A percentile compares a stretch with the other conserved stretches of the same genome.
phyloP scores from a whole-genome alignment of 2,888 invertebrate species.

The Lithophane semibrunnea region DNA sequence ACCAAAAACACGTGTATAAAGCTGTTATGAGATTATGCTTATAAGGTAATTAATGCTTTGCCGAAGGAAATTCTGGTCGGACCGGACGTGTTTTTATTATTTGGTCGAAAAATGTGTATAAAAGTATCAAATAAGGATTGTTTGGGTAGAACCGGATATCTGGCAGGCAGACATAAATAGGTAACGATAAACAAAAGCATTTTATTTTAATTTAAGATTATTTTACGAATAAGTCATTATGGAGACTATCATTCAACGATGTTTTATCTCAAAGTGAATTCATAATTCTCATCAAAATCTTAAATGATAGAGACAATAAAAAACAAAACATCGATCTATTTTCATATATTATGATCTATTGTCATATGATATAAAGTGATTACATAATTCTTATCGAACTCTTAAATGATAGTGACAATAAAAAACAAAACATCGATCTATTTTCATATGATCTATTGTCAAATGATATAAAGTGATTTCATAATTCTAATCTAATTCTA shows the following conservation, averaged over 20 bases:
- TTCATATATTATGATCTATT: too few species aligned
- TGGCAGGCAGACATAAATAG: constrained; percentile 16
- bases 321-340: too few species aligned
- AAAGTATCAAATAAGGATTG: not conserved
- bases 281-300: too few species aligned
- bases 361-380: too few species aligned
- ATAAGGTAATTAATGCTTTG: constrained; percentile 37
- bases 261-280: not conserved
- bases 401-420: too few species aligned
- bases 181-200: not conserved
- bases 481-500: too few species aligned
- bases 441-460: too few species aligned
- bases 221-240: not conserved
- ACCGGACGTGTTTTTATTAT: constrained; percentile 36
- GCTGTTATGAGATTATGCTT: constrained; percentile 41
- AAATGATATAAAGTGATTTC: too few species aligned
- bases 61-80: constrained; percentile 22
- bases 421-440: too few species aligned
- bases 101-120: constrained; percentile 18
- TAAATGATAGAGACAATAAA: too few species aligned
- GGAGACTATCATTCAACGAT: not conserved
- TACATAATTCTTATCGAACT: too few species aligned
- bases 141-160: constrained; percentile 23
- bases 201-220: too few species aligned
- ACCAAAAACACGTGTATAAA: constrained; percentile 26